Conservation (phyloP, 2,888 invertebrate genomes). For the Myopa testacea region DNA sequence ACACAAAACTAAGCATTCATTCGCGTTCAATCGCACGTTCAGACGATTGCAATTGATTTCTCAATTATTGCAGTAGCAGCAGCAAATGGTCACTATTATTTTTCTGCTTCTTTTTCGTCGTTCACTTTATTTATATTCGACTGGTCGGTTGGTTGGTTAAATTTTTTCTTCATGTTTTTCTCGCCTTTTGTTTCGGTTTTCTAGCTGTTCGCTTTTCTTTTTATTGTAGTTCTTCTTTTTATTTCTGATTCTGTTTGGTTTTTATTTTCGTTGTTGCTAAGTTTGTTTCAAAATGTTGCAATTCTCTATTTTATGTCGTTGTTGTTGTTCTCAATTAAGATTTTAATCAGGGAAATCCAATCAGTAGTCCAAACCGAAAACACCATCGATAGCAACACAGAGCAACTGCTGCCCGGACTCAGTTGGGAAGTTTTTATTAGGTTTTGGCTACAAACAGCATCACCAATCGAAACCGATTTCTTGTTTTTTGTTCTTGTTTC, state of each 20-base stretch:
- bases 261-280: slow-evolving; percentile 14
- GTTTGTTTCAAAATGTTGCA: slow-evolving; percentile 8
- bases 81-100: slow-evolving; percentile 14
- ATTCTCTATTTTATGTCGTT: slow-evolving; percentile 32
- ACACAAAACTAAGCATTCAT: slow-evolving; percentile 24
- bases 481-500: background rate
- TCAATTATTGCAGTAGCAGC: slow-evolving; percentile 48
- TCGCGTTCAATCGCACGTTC: slow-evolving; percentile 35
- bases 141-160: too few relatives aligned
- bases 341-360: slow-evolving; percentile 50
- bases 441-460: slow-evolving; percentile 8
- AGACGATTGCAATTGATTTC: slow-evolving; percentile 46
- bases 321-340: slow-evolving; percentile 44
- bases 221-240: too few relatives aligned
- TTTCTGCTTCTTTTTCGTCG: slow-evolving; percentile 46
- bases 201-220: background rate
- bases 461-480: too few relatives aligned
- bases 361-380: slow-evolving; percentile 37
- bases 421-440: slow-evolving; percentile 10
- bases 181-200: slow-evolving; percentile 51
- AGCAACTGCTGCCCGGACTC: slow-evolving; percentile 23
- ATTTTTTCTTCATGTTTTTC: slow-evolving; percentile 46
- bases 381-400: background rate
- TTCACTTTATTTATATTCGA: background rate
- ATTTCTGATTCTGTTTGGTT: background rate